Evolutionary conservation across 2,113 vertebrate genomes (phyloP).

Genomic region (Ophiodon elongatus): DNA sequence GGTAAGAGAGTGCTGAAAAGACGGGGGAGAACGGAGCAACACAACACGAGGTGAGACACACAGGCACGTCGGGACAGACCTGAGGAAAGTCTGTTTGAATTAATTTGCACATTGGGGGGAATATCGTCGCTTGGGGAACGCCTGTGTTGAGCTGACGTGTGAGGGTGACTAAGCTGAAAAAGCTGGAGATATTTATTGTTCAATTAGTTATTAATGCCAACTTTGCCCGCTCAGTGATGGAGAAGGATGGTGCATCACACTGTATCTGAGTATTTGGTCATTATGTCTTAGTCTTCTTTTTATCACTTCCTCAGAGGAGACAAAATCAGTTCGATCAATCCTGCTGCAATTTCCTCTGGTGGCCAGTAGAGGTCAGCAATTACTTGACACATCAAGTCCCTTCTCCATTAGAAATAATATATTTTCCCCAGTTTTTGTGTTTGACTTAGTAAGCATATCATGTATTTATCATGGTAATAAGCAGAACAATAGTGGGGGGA

Average conservation of each 20-base stretch:
- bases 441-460: not conserved
- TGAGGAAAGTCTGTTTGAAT: not conserved
- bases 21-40: not conserved
- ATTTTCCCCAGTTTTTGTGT: not conserved
- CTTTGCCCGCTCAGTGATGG: not conserved
- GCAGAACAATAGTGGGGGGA: not conserved
- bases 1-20: constrained; percentile 80
- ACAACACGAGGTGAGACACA: not conserved
- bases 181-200: constrained; percentile 1
- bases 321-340: not conserved
- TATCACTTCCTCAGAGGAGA: not conserved
- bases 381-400: not conserved
- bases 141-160: not conserved
- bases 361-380: constrained; percentile 35
- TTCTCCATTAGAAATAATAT: not conserved
- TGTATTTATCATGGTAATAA: not conserved
- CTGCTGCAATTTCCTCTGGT: not conserved
- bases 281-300: no score
- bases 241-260: not conserved
- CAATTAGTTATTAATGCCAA: not conserved
- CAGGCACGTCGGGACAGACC: not conserved
- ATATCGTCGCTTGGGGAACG: not conserved
- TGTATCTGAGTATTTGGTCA: not conserved
- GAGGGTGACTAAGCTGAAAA: not conserved
- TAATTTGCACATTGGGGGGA: not conserved